Conservation (phyloP, 2,113 vertebrate species). For the Micromys minutus region DNA sequence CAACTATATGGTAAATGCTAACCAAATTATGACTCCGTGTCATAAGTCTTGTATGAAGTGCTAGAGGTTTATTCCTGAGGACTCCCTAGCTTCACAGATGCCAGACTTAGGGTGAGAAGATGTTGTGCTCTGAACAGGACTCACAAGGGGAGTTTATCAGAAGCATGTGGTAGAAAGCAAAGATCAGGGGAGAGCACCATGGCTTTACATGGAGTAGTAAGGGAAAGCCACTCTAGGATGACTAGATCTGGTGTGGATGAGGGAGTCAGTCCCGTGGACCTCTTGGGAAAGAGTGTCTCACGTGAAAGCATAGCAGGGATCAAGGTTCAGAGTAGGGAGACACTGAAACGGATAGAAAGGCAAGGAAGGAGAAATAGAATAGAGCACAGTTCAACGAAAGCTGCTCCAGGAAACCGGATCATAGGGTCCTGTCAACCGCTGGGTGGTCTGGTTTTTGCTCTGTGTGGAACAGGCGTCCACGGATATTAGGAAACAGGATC, state of each 20-base stretch:
- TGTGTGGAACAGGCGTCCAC: rapidly evolving
- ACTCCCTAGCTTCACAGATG: not conserved
- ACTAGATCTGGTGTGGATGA: too few relatives aligned
- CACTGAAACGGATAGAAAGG: not conserved
- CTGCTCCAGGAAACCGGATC: rapidly evolving
- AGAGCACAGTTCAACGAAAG: too few relatives aligned
- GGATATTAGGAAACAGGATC: not conserved
- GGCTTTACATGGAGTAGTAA: too few relatives aligned
- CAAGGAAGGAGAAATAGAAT: rapidly evolving
- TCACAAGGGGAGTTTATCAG: not conserved
- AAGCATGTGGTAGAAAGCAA: rapidly evolving
- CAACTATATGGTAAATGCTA: too few relatives aligned
- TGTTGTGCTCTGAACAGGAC: not conserved
- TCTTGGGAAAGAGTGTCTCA: not conserved
- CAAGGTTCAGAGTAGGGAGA: not conserved
- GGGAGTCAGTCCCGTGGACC: not conserved
- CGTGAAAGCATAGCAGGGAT: not conserved
- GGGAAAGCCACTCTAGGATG: not conserved
- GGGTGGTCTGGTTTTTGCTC: not conserved
- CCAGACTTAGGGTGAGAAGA: not conserved
- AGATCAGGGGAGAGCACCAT: rapidly evolving
- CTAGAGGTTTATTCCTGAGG: not conserved
- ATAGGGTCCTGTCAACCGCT: rapidly evolving
- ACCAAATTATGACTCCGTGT: rapidly evolving
- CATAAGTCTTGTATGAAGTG: not conserved